phyloP scores from a whole-genome alignment of 2,797 vertebrate species.

The Malacoraja senta region DNA sequence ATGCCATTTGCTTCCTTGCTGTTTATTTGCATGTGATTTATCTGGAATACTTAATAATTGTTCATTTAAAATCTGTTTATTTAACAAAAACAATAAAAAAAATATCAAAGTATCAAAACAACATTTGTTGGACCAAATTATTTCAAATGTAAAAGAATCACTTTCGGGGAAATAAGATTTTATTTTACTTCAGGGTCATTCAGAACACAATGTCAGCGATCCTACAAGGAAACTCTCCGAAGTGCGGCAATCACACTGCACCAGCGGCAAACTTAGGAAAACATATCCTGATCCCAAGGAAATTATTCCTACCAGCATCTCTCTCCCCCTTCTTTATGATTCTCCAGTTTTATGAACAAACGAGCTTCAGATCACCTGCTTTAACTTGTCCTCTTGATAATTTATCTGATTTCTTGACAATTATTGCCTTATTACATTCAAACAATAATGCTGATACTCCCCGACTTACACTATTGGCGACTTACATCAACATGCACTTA shows the following conservation, averaged over 20 bases:
- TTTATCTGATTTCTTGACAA: neutral
- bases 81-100: slow-evolving; percentile 27
- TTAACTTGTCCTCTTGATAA: neutral
- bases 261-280: neutral
- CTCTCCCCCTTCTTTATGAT: neutral
- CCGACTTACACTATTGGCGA: too few relatives aligned
- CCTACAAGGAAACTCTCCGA: neutral
- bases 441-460: too few relatives aligned
- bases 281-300: neutral
- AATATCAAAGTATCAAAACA: neutral
- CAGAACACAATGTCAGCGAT: neutral
- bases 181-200: neutral
- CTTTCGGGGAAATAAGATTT: neutral
- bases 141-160: neutral
- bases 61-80: slow-evolving; percentile 33
- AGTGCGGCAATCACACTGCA: neutral
- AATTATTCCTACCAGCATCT: neutral
- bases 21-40: slow-evolving; percentile 33
- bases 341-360: neutral
- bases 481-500: too few relatives aligned
- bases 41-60: slow-evolving; percentile 28
- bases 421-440: neutral
- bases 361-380: neutral
- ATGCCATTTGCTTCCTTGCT: slow-evolving; percentile 7
- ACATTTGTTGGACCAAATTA: neutral